Base-by-base conservation (phyloP, 1,140 invertebrate genomes). In the Phenacoccus solenopsis region DNA sequence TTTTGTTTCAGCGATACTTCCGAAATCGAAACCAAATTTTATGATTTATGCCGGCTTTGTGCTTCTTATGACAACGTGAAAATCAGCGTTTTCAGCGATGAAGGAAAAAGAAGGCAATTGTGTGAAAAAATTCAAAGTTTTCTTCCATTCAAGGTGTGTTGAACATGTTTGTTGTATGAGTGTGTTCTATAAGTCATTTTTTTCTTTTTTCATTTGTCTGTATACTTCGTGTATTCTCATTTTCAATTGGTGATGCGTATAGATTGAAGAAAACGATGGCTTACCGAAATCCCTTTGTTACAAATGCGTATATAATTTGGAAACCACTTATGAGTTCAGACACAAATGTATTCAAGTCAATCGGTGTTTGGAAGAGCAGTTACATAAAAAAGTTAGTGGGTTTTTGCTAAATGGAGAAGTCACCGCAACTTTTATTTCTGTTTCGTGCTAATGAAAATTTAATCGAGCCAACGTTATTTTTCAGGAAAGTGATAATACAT, bases 311-410 rank as follows among this genome's bases (percentile, higher is more conserved):
- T 82, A 79, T 76, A 81, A 81, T 76, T 76, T 83, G 74, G 81
- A 83, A 75, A 82, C 81, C 74, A 82, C 81, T 76, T 81, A 80
- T 72, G 81, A 82, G 74, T 83, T 83, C 72, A 77, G 81, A 74
- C 80, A 78, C 64, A 78, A 78, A 27, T 82, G 82, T 72, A 78
- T 83, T 27, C 81, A 81, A 73, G 81, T 81, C 49, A 75, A 80
- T 20, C 21, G 30, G 22, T 49, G 24, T 20, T 24, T 69, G 21
- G 68, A 69, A 49, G 25, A 64, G 16, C 59, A 64, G 9, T 10
- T 64, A 10, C 20, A 64, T 10, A 10, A 64, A 27, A 4, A 3
- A 22, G 59, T 64, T 24, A 25, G 59, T 64, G 5, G 30, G 30
- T 7, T 32, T n/a, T n/a, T n/a, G n/a, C n/a, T n/a, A n/a, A n/a